Base-by-base conservation (phyloP, 1,140 invertebrate species). In the Hyles euphorbiae region DNA sequence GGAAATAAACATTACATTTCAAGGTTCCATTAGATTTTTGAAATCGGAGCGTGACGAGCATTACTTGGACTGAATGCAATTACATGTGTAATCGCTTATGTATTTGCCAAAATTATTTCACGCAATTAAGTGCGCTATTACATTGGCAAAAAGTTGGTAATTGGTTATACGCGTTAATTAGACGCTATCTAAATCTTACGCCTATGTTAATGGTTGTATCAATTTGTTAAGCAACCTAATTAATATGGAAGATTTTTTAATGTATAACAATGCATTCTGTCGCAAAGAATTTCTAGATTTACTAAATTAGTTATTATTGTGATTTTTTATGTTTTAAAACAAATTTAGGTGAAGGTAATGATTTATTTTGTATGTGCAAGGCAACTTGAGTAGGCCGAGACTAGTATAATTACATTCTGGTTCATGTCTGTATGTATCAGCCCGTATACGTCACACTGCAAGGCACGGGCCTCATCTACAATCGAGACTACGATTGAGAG, bases 11-110 rank as follows among this genome's bases (percentile, higher is more conserved):
- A 61, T 61, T 56, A 34, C 55, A 60, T 54, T 53, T 61, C 67
- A 69, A 69, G 67, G 67, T 58, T 58, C 55, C 33, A 47, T 58
- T 61, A 61, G 59, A 58, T 58, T 59, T 69, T 65, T 66, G 61
- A 60, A 66, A 69, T 45, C 60, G 67, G 58, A 66, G 60, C 67
- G 60, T 69, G 53, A 69, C 67, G 61, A 52, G 55, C 55, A 55
- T 63, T 69, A 65, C 62, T 66, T 63, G 61, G 55, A 34, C 36
- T 53, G 46, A 58, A 50, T 58, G 55, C 63, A 60, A 52, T 40
- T n/a, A 58, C 57, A 56, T 36, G 9, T 58, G 43, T 58, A 61
- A 61, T 58, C 48, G 61, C 43, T 48, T 47, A 53, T 34, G 45
- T 58, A 36, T 54, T n/a, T 4, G 33, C 34, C 12, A 10, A 45